These are phyloP conservation scores for Troides oblongomaculatus DNA, from an alignment of 2,888 invertebrate genomes.

Conservation along the genomic window DNA sequence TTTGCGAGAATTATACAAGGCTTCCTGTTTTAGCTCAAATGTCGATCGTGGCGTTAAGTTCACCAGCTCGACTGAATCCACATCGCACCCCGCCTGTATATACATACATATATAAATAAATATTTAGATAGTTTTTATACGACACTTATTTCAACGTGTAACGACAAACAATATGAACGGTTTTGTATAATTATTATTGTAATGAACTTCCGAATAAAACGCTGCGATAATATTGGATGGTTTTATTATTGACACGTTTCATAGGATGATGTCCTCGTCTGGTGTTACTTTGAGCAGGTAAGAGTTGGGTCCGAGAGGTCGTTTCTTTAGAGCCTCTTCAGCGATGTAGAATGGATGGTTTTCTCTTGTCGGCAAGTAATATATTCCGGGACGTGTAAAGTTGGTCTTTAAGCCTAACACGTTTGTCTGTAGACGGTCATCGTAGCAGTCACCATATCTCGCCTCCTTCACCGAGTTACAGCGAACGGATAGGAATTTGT, in stretches of 20 bases:
- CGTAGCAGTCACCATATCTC: slow-evolving; percentile 58
- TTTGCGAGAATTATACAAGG: slow-evolving; percentile 33
- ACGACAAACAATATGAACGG: slow-evolving; percentile 12
- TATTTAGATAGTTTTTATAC: slow-evolving; percentile 59
- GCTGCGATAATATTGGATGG: slow-evolving; percentile 21
- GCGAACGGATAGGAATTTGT: slow-evolving; percentile 56
- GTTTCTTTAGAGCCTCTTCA: slow-evolving; percentile 47
- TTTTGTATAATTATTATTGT: slow-evolving; percentile 57
- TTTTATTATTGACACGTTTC: slow-evolving; percentile 33
- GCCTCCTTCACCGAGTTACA: slow-evolving; percentile 55
- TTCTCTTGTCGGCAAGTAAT: slow-evolving; percentile 59
- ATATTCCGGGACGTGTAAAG: slow-evolving; percentile 61
- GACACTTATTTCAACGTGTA: slow-evolving; percentile 31
- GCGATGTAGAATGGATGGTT: slow-evolving; percentile 56
- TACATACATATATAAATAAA: slow-evolving; percentile 32
- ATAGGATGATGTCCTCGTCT: slow-evolving; percentile 55
- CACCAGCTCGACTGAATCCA: slow-evolving; percentile 15
- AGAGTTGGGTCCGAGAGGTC: slow-evolving; percentile 49
- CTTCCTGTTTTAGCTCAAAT: slow-evolving; percentile 63
- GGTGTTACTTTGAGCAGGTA: slow-evolving; percentile 54
- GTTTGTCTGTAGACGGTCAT: slow-evolving; percentile 44
- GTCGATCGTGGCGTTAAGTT: slow-evolving; percentile 7
- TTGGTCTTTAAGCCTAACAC: slow-evolving; percentile 60
- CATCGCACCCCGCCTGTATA: slow-evolving; percentile 44
- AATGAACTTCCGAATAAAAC: slow-evolving; percentile 51